These are phyloP conservation scores for Pseudorectes ferrugineus DNA, from an alignment of 2,113 vertebrate genomes.

Conservation along the genomic window DNA sequence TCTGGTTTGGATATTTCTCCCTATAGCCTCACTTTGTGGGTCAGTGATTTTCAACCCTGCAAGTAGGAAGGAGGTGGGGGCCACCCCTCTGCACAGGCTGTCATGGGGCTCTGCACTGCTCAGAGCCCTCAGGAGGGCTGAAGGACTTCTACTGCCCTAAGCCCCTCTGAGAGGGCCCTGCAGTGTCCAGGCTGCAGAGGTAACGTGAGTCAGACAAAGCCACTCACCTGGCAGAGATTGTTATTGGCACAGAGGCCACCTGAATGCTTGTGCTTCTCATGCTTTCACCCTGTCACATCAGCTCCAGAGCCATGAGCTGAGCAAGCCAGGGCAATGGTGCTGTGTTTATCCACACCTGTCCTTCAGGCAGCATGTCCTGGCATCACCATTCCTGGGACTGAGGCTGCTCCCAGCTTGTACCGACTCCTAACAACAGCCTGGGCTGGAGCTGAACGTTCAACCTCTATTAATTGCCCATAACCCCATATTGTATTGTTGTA, in stretches of 20 bases:
- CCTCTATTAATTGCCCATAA: not conserved
- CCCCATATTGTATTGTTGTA: not conserved
- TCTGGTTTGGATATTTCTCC: not conserved
- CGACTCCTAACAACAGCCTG: not conserved
- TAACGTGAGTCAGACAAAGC: fast-evolving
- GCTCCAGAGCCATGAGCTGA: not conserved
- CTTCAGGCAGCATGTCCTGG: not conserved
- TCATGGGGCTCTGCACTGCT: not conserved
- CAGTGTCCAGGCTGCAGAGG: fast-evolving
- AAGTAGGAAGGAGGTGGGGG: not conserved
- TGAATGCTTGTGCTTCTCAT: not conserved
- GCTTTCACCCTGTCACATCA: not conserved
- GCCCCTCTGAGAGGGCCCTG: not conserved
- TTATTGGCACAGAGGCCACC: fast-evolving
- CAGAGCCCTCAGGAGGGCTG: not conserved
- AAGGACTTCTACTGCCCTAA: not conserved
- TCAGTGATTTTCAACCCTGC: not conserved
- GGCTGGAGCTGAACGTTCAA: not conserved
- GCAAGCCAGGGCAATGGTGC: not conserved
- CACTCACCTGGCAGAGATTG: not conserved
- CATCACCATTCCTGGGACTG: not conserved
- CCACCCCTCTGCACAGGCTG: not conserved
- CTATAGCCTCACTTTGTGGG: fast-evolving
- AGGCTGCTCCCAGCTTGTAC: not conserved
- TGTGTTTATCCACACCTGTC: not conserved